phyloP scores from a whole-genome alignment of 2,888 invertebrate species.

The Crioceris asparagi region DNA sequence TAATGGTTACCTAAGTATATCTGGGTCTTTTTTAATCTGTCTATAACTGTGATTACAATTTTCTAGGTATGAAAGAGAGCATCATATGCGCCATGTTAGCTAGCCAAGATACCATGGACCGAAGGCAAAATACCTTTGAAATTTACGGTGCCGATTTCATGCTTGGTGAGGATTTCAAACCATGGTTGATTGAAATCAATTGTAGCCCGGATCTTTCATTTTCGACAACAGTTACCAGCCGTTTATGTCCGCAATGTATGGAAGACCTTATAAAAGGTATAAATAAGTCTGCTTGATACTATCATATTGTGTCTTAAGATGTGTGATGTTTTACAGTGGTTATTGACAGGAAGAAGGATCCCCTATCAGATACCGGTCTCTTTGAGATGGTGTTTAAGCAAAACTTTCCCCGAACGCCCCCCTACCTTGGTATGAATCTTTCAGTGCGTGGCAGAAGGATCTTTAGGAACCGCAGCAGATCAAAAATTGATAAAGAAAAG shows the following conservation, averaged over 20 bases:
- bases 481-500: constrained; percentile 23
- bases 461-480: constrained; percentile 35
- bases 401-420: constrained; percentile 64
- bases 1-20: no score
- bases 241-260: constrained; percentile 76
- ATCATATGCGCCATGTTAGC: constrained; percentile 72
- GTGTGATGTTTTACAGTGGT: constrained; percentile 52
- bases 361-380: constrained; percentile 66
- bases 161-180: constrained; percentile 75
- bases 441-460: constrained; percentile 57
- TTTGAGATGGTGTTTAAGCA: constrained; percentile 75
- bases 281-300: not conserved
- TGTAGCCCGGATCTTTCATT: constrained; percentile 86
- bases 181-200: constrained; percentile 93
- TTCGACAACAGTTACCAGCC: constrained; percentile 81
- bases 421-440: constrained; percentile 65
- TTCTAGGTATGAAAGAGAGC: constrained; percentile 33
- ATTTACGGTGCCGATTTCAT: constrained; percentile 94
- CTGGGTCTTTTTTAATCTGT: no score
- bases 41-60: not conserved
- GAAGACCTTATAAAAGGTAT: constrained; percentile 87
- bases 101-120: constrained; percentile 76
- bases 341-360: constrained; percentile 59
- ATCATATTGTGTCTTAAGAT: no score
- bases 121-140: constrained; percentile 77